Conservation (phyloP, 2,797 vertebrate genomes). For the Aythya fuligula region DNA sequence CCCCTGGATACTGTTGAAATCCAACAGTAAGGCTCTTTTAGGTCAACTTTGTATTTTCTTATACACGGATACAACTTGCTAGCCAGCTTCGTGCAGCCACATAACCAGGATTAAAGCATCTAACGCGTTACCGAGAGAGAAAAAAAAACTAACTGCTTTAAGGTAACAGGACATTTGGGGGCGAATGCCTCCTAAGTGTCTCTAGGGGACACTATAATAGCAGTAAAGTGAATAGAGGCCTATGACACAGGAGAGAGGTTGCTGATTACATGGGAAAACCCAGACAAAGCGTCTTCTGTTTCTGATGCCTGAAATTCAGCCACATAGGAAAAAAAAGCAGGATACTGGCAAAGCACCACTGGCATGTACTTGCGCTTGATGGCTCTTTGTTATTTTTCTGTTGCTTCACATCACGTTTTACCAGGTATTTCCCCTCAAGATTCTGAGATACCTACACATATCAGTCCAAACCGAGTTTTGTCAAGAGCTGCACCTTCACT, state of each 20-base stretch:
- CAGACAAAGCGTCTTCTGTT: constrained; percentile 68
- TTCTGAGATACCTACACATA: not conserved
- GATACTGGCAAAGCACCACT: constrained; percentile 51
- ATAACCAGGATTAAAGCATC: not conserved
- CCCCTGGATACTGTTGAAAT: not conserved
- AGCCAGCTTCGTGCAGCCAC: not conserved
- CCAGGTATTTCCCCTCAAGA: constrained; percentile 32
- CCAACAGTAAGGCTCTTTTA: not conserved
- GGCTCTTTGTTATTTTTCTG: constrained; percentile 27
- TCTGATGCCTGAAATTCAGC: constrained; percentile 60
- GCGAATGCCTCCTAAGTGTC: constrained; percentile 20
- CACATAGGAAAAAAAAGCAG: constrained; percentile 39
- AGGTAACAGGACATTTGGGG: constrained; percentile 42
- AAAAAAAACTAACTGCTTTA: constrained; percentile 7
- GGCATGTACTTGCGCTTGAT: constrained; percentile 23
- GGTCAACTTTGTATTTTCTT: not conserved
- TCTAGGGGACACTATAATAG: constrained; percentile 42
- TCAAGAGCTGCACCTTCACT: not conserved
- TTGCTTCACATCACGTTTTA: constrained; percentile 1
- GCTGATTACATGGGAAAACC: constrained; percentile 56
- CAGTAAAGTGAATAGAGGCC: constrained; percentile 39
- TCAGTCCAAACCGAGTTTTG: not conserved
- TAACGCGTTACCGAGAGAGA: not conserved
- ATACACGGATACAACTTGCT: not conserved
- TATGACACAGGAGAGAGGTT: constrained; percentile 54